Base-by-base conservation (phyloP, 2,797 vertebrate genomes). In the Ceryle rudis region DNA sequence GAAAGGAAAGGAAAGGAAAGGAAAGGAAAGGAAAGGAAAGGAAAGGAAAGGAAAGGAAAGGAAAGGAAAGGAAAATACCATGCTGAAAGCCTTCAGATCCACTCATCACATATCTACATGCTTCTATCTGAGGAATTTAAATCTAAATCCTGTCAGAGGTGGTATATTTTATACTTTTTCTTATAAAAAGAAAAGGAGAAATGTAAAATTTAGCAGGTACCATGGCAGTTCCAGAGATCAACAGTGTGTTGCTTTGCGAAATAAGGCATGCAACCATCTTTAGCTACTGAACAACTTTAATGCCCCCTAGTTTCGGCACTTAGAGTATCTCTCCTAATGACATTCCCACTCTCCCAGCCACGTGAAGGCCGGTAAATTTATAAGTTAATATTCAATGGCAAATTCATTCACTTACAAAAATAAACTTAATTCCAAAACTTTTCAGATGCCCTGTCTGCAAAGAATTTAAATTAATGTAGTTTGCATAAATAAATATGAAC, bases 401-500 rank as follows among this genome's bases (percentile, higher is more conserved):
- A 89, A 87, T 88, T 89, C 69, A 96, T 81, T 89, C 97, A 87
- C 71, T 88, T 95, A 64, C 81, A 78, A 96, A 98, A 93, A 58
- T 94, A 95, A 97, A 93, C 72, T 82, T 94, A 83, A 96, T 85
- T 92, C 77, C 52, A 69, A 84, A 86, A 85, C 82, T 85, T 89
- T 95, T 90, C 73, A 81, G 90, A 85, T 87, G 81, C 37, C 80
- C 57, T 58, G 15, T 70, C 84, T 93, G 64, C 64, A 93, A 95
- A 91, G 82, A 97, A 96, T 96, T 97, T 89, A 96, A 95, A 95
- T 83, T 85, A 96, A 94, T 39, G 15, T 35, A 49, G 66, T 96
- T 92, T 96, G 81, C 95, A 91, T 97, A 95, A 97, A 96, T 95
- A 97, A 97, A 97, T 90, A 94, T 61, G 78, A 86, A 97, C 94